Evolutionary conservation across 2,113 vertebrate species (phyloP).

Genomic region (Ictalurus punctatus): DNA sequence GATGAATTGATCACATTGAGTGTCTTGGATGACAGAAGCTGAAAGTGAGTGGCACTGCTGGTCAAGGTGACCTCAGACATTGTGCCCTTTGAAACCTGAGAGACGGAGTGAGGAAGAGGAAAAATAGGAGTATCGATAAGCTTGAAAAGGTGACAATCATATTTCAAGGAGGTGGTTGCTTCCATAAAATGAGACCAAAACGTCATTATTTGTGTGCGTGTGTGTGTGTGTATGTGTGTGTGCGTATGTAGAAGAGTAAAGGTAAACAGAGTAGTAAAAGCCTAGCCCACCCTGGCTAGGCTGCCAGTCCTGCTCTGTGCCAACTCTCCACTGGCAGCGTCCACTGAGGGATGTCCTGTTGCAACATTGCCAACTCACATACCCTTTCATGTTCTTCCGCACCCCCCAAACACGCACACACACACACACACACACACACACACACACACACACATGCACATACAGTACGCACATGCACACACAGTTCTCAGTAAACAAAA

Average conservation of each 20-base stretch:
- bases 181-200: background rate
- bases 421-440: conserved; percentile 47
- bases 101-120: conserved; percentile 3
- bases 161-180: conserved; percentile 6
- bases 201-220: conserved; percentile 13
- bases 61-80: conserved; percentile 54
- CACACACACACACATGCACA: conserved; percentile 54
- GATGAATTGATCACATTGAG: conserved; percentile 60
- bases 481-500: conserved; percentile 22
- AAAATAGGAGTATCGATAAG: conserved; percentile 12
- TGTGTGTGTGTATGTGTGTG: conserved; percentile 26
- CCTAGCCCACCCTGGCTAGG: conserved; percentile 56
- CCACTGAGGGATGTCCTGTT: conserved; percentile 80
- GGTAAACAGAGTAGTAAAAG: conserved; percentile 62
- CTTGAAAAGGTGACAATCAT: conserved; percentile 14
- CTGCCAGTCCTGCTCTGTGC: conserved; percentile 73
- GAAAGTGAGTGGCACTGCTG: conserved; percentile 47
- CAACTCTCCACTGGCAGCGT: conserved; percentile 78
- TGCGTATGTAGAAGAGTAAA: conserved; percentile 31
- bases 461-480: background rate
- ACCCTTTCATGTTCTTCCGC: conserved; percentile 60
- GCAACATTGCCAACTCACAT: conserved; percentile 75
- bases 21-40: conserved; percentile 48
- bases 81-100: conserved; percentile 36
- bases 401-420: conserved; percentile 26